phyloP scores from a whole-genome alignment of 2,888 invertebrate genomes.

The Xylota sylvarum region DNA sequence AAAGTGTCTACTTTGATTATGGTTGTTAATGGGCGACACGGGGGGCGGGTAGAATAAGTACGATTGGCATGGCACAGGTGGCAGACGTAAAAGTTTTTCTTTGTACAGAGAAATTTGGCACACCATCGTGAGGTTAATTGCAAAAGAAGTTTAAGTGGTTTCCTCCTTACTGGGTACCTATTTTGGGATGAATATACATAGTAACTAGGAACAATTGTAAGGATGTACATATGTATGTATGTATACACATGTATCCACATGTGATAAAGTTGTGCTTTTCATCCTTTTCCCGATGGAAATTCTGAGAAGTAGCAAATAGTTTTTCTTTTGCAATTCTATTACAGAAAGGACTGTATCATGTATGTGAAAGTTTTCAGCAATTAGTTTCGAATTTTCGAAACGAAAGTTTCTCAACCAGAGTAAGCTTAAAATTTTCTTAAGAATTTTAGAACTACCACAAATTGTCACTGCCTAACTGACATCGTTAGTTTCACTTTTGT shows the following conservation, averaged over 20 bases:
- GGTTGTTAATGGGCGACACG: constrained; percentile 43
- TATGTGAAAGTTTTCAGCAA: not conserved
- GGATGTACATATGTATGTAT: not conserved
- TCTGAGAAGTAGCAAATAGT: not conserved
- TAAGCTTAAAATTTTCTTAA: not conserved
- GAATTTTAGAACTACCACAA: not conserved
- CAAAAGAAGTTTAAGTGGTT: constrained; percentile 26
- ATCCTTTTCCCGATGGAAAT: not conserved
- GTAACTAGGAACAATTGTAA: not conserved
- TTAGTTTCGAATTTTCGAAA: constrained; percentile 13
- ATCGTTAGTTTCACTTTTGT: not conserved
- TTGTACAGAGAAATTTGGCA: constrained; percentile 18
- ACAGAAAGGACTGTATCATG: not conserved
- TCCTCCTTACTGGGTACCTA: not conserved
- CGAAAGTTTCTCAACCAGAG: not conserved
- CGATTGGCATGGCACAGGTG: constrained; percentile 36
- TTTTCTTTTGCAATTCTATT: not conserved
- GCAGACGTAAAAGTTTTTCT: constrained; percentile 47
- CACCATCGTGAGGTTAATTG: constrained; percentile 6
- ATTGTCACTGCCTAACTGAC: not conserved
- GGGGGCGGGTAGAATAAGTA: not conserved
- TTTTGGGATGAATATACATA: constrained; percentile 23
- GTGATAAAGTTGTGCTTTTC: not conserved
- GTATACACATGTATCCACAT: not conserved
- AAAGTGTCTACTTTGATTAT: constrained; percentile 57